These are phyloP conservation scores for Caiman crocodilus DNA, from an alignment of 2,797 vertebrate genomes.

Conservation along the genomic window DNA sequence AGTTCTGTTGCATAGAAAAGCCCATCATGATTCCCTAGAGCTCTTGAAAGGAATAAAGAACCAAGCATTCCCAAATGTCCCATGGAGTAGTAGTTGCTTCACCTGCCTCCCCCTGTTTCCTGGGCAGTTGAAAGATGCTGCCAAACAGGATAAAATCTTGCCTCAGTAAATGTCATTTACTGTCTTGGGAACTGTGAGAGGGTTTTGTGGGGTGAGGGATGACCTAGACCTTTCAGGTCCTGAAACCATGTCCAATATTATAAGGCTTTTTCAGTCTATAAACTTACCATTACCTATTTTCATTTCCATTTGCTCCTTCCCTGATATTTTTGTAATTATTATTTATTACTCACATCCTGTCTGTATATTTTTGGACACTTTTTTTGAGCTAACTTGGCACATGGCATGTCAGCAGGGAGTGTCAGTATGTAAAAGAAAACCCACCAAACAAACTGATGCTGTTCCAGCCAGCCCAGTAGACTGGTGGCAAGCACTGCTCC, in stretches of 20 bases:
- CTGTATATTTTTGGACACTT: conserved; percentile 47
- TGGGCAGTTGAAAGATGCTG: neutral
- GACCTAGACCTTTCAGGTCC: neutral
- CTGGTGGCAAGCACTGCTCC: neutral
- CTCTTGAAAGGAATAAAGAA: neutral
- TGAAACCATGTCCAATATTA: neutral
- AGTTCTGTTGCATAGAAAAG: rapidly evolving
- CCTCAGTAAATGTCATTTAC: neutral
- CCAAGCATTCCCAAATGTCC: neutral
- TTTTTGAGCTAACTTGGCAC: conserved; percentile 33
- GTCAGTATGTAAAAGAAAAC: neutral
- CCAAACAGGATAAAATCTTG: neutral
- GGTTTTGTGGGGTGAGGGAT: neutral
- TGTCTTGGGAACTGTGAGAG: neutral
- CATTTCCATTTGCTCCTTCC: conserved; percentile 29
- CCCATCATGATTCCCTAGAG: neutral
- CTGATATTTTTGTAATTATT: neutral
- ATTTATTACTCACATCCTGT: conserved; percentile 57
- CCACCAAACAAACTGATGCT: neutral
- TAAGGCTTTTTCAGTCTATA: conserved; percentile 2
- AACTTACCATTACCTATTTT: neutral
- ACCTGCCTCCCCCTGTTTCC: neutral
- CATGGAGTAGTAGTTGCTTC: neutral
- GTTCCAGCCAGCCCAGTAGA: neutral
- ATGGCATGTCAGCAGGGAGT: neutral